phyloP scores from a whole-genome alignment of 2,888 invertebrate genomes.

The Agapostemon virescens region DNA sequence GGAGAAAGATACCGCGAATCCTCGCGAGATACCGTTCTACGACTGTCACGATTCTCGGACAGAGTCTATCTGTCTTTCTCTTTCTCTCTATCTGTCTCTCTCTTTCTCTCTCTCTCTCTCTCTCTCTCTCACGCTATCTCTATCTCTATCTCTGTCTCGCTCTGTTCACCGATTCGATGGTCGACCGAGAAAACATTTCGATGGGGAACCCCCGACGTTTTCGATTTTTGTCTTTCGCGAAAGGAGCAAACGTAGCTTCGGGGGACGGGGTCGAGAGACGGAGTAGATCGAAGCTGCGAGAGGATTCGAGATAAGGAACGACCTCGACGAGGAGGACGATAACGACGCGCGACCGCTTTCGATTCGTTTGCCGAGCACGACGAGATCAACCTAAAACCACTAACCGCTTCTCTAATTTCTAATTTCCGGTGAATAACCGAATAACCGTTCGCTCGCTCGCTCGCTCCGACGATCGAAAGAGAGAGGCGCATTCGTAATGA shows the following conservation, averaged over 20 bases:
- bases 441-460: conserved; percentile 28
- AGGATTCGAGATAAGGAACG: not conserved
- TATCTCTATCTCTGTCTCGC: not conserved
- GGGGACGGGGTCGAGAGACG: not conserved
- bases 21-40: not conserved
- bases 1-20: not conserved
- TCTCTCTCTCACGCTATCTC: not conserved
- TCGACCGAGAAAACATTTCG: not conserved
- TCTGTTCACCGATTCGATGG: not conserved
- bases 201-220: not conserved
- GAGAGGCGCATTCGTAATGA: conserved; percentile 1
- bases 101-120: not conserved
- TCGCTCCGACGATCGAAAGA: not conserved
- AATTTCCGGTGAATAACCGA: conserved; percentile 19
- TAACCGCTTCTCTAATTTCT: conserved; percentile 36
- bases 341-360: conserved; percentile 3
- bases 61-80: not conserved
- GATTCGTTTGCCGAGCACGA: not conserved
- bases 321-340: not conserved
- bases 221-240: not conserved
- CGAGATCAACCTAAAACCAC: not conserved
- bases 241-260: not conserved
- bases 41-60: not conserved
- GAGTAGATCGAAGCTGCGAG: not conserved
- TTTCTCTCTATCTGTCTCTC: not conserved